Conservation (phyloP, 1,140 invertebrate genomes). For the Neotoxoptera formosana region DNA sequence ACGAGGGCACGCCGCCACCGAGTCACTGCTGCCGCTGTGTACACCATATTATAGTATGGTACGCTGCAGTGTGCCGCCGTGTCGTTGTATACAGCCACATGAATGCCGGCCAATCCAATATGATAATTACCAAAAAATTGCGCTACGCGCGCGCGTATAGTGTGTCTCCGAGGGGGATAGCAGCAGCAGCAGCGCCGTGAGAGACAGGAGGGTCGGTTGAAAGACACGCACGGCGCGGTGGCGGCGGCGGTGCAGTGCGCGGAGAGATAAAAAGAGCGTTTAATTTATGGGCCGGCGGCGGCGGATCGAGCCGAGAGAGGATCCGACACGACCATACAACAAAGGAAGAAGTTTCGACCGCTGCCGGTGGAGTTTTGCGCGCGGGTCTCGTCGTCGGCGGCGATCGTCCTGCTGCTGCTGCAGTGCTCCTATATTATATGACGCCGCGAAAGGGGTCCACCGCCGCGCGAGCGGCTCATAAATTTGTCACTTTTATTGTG, state of each 20-base stretch:
- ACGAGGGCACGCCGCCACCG: constrained; percentile 41
- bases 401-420: constrained; percentile 14
- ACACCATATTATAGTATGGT: neutral
- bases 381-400: constrained; percentile 17
- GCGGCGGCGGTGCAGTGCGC: neutral
- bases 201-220: constrained; percentile 26
- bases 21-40: neutral
- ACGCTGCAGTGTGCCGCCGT: neutral
- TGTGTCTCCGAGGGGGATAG: neutral
- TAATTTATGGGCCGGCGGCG: constrained; percentile 44
- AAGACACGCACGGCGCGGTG: neutral
- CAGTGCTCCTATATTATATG: no score
- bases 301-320: constrained; percentile 18
- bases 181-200: neutral
- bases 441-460: constrained; percentile 16
- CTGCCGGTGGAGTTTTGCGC: constrained; percentile 28
- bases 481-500: constrained; percentile 56
- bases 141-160: neutral
- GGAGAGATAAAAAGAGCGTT: constrained; percentile 35
- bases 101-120: constrained; percentile 57
- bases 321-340: constrained; percentile 29
- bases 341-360: constrained; percentile 49
- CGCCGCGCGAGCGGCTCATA: constrained; percentile 31
- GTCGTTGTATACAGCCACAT: neutral
- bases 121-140: constrained; percentile 58